These are phyloP conservation scores for Nephila pilipes DNA, from an alignment of 1,140 invertebrate genomes.

Conservation along the genomic window DNA sequence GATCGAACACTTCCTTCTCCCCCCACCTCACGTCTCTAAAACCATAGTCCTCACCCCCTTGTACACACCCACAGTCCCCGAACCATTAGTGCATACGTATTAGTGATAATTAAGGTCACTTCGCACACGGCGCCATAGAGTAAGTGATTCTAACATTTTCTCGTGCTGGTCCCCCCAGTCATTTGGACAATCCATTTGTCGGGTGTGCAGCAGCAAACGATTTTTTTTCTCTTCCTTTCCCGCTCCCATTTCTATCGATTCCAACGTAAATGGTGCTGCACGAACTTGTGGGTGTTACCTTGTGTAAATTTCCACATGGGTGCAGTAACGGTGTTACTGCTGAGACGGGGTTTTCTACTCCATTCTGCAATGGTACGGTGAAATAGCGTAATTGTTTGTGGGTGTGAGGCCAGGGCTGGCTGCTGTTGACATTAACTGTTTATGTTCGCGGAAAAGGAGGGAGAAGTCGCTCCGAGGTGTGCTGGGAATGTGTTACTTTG, in stretches of 20 bases:
- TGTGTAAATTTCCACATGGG: conserved; percentile 40
- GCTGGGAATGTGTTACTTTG: not conserved
- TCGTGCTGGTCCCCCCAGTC: conserved; percentile 8
- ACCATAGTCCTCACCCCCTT: not conserved
- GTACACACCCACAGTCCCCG: not conserved
- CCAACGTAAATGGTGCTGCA: conserved; percentile 37
- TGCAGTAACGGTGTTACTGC: not conserved
- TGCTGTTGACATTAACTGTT: conserved; percentile 38
- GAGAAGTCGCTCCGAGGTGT: not conserved
- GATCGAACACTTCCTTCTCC: not conserved
- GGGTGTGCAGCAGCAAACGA: not conserved
- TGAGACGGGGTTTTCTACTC: not conserved
- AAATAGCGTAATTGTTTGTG: conserved; percentile 44
- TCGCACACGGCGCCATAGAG: conserved; percentile 21
- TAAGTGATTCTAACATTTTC: conserved; percentile 46
- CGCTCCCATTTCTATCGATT: conserved; percentile 48
- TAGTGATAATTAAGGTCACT: conserved; percentile 62
- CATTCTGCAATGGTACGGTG: not conserved
- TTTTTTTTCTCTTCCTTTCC: not conserved
- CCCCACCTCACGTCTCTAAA: not conserved
- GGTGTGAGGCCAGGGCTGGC: conserved; percentile 13
- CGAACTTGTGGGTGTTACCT: conserved; percentile 56
- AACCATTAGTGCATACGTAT: conserved; percentile 45
- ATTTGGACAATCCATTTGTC: conserved; percentile 54
- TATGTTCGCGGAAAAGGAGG: conserved; percentile 22